Evolutionary conservation across 1,140 invertebrate genomes (phyloP).

Genomic region (Ephestia elutella): DNA sequence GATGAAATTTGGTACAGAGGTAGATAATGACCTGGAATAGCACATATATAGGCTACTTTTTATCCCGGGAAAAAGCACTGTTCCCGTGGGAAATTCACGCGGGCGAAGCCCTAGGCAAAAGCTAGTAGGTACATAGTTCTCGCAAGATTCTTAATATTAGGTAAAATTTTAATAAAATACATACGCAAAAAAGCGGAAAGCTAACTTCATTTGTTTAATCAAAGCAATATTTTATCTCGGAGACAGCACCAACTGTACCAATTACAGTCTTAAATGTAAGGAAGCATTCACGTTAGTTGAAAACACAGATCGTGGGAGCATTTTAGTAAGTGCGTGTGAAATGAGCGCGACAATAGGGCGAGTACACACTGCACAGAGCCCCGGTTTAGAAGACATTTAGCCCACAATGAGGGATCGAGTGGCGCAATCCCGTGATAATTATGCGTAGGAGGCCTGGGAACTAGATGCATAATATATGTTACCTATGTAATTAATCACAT

Average conservation of each 20-base stretch:
- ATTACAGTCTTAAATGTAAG: conserved; percentile 6
- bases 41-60: too few relatives aligned
- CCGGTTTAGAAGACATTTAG: conserved; percentile 63
- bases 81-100: too few relatives aligned
- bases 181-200: background rate
- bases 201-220: background rate
- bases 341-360: conserved; percentile 46
- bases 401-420: conserved; percentile 52
- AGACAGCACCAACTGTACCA: background rate
- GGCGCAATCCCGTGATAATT: conserved; percentile 55
- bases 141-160: too few relatives aligned
- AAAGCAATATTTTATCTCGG: background rate
- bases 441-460: conserved; percentile 64
- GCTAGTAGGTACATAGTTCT: too few relatives aligned
- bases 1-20: too few relatives aligned
- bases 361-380: conserved; percentile 36
- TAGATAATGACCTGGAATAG: too few relatives aligned
- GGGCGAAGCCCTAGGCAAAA: too few relatives aligned
- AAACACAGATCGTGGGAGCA: conserved; percentile 44
- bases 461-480: conserved; percentile 8
- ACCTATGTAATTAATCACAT: conserved; percentile 5
- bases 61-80: too few relatives aligned
- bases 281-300: conserved; percentile 12
- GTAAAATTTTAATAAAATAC: too few relatives aligned
- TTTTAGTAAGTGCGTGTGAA: conserved; percentile 59